Evolutionary conservation across 2,797 vertebrate species (phyloP).

Genomic region (Spea hammondii): DNA sequence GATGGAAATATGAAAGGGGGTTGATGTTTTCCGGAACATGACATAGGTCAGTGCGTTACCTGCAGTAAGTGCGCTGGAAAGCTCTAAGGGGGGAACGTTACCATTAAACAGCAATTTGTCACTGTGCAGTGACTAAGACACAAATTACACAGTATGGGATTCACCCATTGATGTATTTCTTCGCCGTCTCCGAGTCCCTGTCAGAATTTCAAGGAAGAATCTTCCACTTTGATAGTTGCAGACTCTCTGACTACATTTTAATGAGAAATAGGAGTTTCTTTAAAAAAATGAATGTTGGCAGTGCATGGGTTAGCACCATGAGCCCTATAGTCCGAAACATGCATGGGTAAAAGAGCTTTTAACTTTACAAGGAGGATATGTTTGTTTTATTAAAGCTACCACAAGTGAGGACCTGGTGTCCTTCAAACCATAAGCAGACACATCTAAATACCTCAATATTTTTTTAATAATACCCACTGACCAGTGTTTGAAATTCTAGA

Average conservation of each 20-base stretch:
- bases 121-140: conserved; percentile 40
- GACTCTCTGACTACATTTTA: background rate
- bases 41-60: conserved; percentile 30
- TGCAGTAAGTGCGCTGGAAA: conserved; percentile 36
- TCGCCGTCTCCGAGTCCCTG: conserved; percentile 24
- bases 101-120: conserved; percentile 44
- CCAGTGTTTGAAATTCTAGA: too few species aligned
- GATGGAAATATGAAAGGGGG: background rate
- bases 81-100: conserved; percentile 22
- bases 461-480: too few species aligned
- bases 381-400: too few species aligned
- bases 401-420: too few species aligned
- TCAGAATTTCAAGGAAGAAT: conserved; percentile 42
- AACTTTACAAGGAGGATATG: too few species aligned
- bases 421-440: too few species aligned
- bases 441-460: too few species aligned
- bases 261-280: too few species aligned
- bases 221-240: conserved; percentile 43
- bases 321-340: too few species aligned
- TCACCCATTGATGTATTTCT: conserved; percentile 44
- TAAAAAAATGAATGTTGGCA: too few species aligned
- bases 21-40: conserved; percentile 19
- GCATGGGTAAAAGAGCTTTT: too few species aligned
- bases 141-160: conserved; percentile 44
- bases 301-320: too few species aligned